A percentile compares a stretch with the other conserved stretches of the same genome.
Conservation (phyloP, 2,113 vertebrate genomes). For the Leucopsar rothschildi region DNA sequence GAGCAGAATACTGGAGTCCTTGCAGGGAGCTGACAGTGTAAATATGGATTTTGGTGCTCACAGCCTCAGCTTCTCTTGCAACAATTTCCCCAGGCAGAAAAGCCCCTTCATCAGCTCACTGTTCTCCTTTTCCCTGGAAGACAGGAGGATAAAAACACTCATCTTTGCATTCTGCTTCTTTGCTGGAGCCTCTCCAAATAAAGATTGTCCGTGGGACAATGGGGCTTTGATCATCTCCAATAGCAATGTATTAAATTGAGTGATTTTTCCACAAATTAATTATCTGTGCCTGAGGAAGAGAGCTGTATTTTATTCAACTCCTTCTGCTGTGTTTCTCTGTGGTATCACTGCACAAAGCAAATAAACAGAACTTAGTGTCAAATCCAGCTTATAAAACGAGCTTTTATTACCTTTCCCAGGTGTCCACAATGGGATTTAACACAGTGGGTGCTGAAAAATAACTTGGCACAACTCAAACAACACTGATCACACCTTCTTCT, state of each 20-base stretch:
- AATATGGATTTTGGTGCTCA: neutral
- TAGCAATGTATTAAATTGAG: neutral
- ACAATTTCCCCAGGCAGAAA: neutral
- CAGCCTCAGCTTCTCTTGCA: neutral
- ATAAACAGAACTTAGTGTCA: slow-evolving; percentile 50
- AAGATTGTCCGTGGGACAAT: neutral
- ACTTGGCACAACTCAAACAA: neutral
- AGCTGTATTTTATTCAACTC: neutral
- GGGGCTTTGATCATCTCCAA: neutral
- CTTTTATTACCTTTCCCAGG: slow-evolving; percentile 11
- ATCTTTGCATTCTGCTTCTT: neutral
- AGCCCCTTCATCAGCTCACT: neutral
- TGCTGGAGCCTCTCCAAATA: neutral
- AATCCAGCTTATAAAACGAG: slow-evolving; percentile 29
- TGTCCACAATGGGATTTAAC: neutral
- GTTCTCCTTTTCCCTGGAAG: neutral
- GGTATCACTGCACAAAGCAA: slow-evolving; percentile 1
- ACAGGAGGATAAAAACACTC: neutral
- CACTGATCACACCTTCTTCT: neutral
- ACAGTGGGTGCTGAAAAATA: slow-evolving; percentile 11
- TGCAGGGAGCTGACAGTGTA: neutral
- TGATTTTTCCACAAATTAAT: slow-evolving; percentile 4
- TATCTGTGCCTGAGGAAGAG: neutral
- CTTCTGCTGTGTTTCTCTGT: neutral
- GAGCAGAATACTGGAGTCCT: neutral